Base-by-base conservation (phyloP, 1,140 invertebrate species). In the Camponotus pennsylvanicus region DNA sequence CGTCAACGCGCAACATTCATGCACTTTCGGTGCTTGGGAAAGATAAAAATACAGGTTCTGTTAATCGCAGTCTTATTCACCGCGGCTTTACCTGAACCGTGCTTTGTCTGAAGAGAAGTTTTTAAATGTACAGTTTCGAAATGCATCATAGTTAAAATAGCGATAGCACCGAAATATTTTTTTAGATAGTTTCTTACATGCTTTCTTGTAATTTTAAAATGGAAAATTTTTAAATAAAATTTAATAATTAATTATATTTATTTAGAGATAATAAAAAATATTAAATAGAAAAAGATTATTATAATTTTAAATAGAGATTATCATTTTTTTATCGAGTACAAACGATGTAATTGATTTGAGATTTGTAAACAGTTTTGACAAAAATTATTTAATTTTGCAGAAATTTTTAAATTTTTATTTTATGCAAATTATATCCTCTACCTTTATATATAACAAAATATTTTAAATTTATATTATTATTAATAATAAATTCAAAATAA, bases 401-500 rank as follows among this genome's bases (percentile, higher is more conserved):
- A n/a, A 21, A 55, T 55, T 18, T 27, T 27, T 27, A 34, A 15
- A 49, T 71, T 52, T 34, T 8, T 55, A 34, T 55, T 34, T 34
- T 18, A 6, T 55, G 18, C n/a, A 52, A 34, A 52, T 40, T 37
- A 27, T 15, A 1, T n/a, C 7, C 37, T 75, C 0, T 45, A 42
- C 9, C n/a, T 75, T 4, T 6, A 3, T 49, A 49, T 15, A 13
- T 11, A 67, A 15, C 11, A 34, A n/a, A 3, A 66, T 18, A 13
- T 59, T 45, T 52, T 11, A 78, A 64, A 64, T 49, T 66, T 45
- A 64, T 6, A n/a, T 11, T 49, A 64, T 34, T 11, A 66, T 49
- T n/a, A 64, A 45, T 6, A 49, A 49, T 37, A n/a, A 34, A 7
- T 11, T 37, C 0, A 40, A 79, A 52, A 15, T 67, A 69, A 67